phyloP scores from a whole-genome alignment of 2,888 invertebrate species.

The Disparrhopalites patrizii region DNA sequence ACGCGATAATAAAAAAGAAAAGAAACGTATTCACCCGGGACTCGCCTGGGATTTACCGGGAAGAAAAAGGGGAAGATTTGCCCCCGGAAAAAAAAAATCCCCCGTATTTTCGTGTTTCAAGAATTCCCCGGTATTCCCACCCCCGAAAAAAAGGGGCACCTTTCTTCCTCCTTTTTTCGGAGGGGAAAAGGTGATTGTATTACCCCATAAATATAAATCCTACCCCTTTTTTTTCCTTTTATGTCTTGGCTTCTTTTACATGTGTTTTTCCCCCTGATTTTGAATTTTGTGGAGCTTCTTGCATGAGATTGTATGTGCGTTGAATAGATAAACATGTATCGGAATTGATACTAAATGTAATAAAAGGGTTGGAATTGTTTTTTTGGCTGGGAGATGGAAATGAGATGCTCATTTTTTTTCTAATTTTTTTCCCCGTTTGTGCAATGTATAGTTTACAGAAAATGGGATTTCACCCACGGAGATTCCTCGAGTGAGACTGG shows the following conservation, averaged over 20 bases:
- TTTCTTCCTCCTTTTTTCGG: background rate
- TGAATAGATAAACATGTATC: background rate
- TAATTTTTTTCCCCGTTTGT: slow-evolving; percentile 1
- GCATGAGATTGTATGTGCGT: background rate
- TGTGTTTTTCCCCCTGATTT: background rate
- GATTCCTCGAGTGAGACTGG: slow-evolving; percentile 45
- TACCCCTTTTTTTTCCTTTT: too few species aligned
- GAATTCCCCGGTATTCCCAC: too few species aligned
- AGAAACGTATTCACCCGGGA: too few species aligned
- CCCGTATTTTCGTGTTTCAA: too few species aligned
- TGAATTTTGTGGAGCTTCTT: background rate
- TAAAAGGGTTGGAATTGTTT: slow-evolving; percentile 16
- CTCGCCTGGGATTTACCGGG: too few species aligned
- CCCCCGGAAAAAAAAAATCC: too few species aligned
- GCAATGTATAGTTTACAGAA: slow-evolving; percentile 32
- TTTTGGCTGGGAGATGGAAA: slow-evolving; percentile 18
- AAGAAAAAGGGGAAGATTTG: too few species aligned
- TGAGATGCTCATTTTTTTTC: slow-evolving; percentile 27
- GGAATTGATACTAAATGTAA: background rate
- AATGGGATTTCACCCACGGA: slow-evolving; percentile 45
- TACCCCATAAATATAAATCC: slow-evolving; percentile 28
- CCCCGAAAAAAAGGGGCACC: too few species aligned
- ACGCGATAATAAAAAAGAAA: too few species aligned
- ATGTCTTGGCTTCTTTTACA: slow-evolving; percentile 15
- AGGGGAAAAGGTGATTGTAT: slow-evolving; percentile 29